phyloP scores from a whole-genome alignment of 2,888 invertebrate species.

The Lottia scabra region DNA sequence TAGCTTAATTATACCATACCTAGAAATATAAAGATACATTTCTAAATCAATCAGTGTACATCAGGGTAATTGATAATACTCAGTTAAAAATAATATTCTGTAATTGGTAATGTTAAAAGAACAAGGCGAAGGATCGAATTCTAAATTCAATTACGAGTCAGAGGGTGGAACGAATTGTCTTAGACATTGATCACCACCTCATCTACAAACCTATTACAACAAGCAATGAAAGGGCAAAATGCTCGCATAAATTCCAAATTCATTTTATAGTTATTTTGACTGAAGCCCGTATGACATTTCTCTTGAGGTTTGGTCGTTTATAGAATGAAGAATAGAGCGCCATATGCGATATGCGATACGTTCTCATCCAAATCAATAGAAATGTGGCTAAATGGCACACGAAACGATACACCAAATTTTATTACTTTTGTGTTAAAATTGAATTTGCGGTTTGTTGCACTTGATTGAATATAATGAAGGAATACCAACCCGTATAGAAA shows the following conservation, averaged over 20 bases:
- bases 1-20: too few species aligned
- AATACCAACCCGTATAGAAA: not conserved
- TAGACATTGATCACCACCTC: slow-evolving; percentile 2
- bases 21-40: too few species aligned
- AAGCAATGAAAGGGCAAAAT: slow-evolving; percentile 7
- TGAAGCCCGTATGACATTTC: slow-evolving; percentile 4
- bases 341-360: not conserved
- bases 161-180: slow-evolving; percentile 1
- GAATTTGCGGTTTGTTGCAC: slow-evolving; percentile 4
- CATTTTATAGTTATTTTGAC: not conserved
- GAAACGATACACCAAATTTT: slow-evolving; percentile 3
- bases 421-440: slow-evolving; percentile 5
- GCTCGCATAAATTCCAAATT: slow-evolving; percentile 1
- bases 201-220: slow-evolving; percentile 5
- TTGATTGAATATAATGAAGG: not conserved
- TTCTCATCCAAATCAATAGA: slow-evolving; percentile 3
- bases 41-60: too few species aligned
- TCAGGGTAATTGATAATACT: too few species aligned
- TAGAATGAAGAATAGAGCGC: not conserved
- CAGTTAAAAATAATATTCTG: too few species aligned
- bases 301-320: not conserved
- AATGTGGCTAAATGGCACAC: slow-evolving; percentile 3
- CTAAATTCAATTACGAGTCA: not conserved
- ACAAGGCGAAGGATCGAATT: not conserved
- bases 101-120: too few species aligned